Percentiles rank a stretch among this genome's conserved stretches.
Conservation (phyloP, 1,140 invertebrate genomes). For the Tyrophagus putrescentiae region DNA sequence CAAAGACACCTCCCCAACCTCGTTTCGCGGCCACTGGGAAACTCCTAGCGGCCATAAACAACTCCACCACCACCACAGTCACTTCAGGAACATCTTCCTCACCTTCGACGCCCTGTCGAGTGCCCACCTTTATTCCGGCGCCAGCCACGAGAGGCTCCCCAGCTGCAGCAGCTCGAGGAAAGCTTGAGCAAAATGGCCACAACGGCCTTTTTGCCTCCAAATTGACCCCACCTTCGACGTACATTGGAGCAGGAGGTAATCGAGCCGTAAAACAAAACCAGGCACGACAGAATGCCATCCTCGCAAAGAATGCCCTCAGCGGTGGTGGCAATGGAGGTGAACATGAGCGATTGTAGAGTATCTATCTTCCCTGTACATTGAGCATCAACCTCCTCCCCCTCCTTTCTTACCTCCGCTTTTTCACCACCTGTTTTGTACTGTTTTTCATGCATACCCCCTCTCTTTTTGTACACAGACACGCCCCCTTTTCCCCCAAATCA, state of each 20-base stretch:
- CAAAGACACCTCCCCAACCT: neutral
- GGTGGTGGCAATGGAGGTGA: neutral
- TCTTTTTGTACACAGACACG: neutral
- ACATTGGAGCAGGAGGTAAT: slow-evolving; percentile 7
- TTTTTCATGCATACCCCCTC: slow-evolving; percentile 4
- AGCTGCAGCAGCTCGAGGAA: neutral
- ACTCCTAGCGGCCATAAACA: neutral
- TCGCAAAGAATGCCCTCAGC: slow-evolving; percentile 3
- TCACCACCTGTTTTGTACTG: neutral
- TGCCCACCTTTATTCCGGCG: slow-evolving; percentile 4
- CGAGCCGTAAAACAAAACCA: slow-evolving; percentile 6
- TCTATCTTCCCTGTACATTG: no score
- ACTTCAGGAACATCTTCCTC: neutral
- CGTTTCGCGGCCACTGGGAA: neutral
- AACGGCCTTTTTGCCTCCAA: slow-evolving; percentile 2
- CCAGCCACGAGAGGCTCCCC: no score
- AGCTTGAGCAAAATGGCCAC: neutral
- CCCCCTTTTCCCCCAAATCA: neutral
- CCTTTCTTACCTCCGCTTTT: neutral
- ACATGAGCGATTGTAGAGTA: neutral
- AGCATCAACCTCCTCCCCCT: no score
- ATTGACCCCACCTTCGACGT: neutral
- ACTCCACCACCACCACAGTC: neutral
- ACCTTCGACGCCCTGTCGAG: slow-evolving; percentile 1
- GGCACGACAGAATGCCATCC: slow-evolving; percentile 11